Conservation (phyloP, 2,797 vertebrate species). For the Erethizon dorsatum region DNA sequence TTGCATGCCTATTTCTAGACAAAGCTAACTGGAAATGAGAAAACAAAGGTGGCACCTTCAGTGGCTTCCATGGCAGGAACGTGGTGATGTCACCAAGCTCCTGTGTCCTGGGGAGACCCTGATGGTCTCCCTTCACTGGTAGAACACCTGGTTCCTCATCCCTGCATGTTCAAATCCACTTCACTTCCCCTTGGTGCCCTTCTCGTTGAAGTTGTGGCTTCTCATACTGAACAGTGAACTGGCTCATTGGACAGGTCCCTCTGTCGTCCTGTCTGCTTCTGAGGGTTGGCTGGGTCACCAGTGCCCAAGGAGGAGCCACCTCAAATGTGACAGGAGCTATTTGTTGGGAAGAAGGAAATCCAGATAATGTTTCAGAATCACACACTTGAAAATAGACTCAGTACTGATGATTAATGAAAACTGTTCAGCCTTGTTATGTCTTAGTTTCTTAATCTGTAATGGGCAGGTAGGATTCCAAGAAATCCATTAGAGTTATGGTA, state of each 20-base stretch:
- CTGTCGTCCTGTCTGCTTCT: background rate
- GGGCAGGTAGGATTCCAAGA: background rate
- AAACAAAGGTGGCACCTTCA: background rate
- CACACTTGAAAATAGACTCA: background rate
- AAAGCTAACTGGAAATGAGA: constrained; percentile 3
- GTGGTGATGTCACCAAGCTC: background rate
- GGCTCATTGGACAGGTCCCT: background rate
- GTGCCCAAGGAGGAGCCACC: fast-evolving
- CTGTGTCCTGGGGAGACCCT: background rate
- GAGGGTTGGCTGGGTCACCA: background rate
- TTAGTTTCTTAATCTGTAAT: background rate
- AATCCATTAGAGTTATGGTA: background rate
- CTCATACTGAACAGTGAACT: background rate
- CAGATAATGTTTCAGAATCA: background rate
- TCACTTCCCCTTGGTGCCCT: background rate
- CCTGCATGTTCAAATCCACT: background rate
- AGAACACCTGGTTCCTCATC: background rate
- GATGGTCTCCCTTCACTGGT: fast-evolving
- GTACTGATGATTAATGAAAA: background rate
- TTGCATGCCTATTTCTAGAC: constrained; percentile 4
- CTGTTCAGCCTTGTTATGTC: background rate
- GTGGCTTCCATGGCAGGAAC: background rate
- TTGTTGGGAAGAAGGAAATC: background rate
- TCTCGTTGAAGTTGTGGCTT: background rate
- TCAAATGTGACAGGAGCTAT: background rate